Conservation (phyloP, 2,113 vertebrate genomes). For the Lontra canadensis region DNA sequence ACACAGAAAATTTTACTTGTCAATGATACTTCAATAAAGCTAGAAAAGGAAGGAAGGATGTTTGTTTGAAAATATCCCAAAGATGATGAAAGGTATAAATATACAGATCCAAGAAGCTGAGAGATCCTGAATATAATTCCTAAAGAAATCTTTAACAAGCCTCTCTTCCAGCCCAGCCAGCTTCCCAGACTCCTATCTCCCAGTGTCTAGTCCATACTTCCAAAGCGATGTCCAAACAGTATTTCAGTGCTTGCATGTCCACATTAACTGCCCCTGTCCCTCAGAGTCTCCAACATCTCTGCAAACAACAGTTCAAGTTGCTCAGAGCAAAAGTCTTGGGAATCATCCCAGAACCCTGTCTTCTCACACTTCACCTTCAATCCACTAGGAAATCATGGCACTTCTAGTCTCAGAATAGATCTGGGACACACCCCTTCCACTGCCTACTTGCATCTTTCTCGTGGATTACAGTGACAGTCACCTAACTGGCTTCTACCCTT, state of each 20-base stretch:
- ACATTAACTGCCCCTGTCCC: background rate
- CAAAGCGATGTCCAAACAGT: background rate
- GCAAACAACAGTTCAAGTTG: background rate
- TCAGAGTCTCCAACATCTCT: background rate
- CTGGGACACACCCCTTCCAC: background rate
- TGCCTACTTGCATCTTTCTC: background rate
- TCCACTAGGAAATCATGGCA: background rate
- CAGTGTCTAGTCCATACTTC: background rate
- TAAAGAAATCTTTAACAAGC: background rate
- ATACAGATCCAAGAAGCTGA: background rate
- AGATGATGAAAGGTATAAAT: background rate
- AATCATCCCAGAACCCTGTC: background rate
- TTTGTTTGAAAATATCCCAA: background rate
- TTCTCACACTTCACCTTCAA: background rate
- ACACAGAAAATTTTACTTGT: background rate
- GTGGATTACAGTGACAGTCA: background rate
- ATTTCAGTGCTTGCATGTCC: background rate
- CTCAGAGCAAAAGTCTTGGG: background rate
- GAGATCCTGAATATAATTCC: background rate
- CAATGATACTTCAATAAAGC: background rate
- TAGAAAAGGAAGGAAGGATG: background rate
- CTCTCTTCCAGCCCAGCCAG: background rate
- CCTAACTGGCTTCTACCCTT: background rate
- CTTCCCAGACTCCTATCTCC: background rate
- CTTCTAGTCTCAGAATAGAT: background rate